Evolutionary conservation across 1,140 invertebrate species (phyloP), one percentile per base, ranked within the genome.

Genomic region (Oncopodura yosiiana): DNA sequence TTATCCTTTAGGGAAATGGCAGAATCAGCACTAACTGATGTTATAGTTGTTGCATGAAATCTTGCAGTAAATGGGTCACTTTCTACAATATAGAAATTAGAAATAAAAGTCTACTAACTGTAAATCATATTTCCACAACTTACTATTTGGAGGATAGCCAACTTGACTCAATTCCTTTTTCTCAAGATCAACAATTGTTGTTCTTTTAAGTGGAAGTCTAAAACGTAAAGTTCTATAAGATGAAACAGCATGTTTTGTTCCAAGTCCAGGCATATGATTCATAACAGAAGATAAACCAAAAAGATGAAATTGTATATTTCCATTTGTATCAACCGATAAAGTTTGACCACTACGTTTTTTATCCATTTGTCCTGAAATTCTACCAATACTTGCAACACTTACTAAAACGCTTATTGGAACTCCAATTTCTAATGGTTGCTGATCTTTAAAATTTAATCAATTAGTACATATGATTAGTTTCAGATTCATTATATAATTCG

Each of bases 351-450:
- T n/a, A n/a, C n/a, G n/a, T n/a, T n/a, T n/a, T n/a, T n/a, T n/a
- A n/a, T n/a, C n/a, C n/a, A n/a, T n/a, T n/a, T n/a, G n/a, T 3
- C n/a, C 12, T 1, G 41, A 43, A 19, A 60, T 30, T 19, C 23
- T 26, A 21, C 41, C 50, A 19, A 37, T 45, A 2, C 21, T 36
- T 21, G 41, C 34, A 9, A 50, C 24, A 14, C 34, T 24, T 3
- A 50, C 24, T 0, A 38, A 11, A n/a, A 63, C 39, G 8, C 53
- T 55, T 3, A 60, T 46, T 19, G 62, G 62, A 14, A 46, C 41
- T 3, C 62, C 62, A 32, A 63, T 58, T 56, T 63, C 62, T 26
- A 63, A 30, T 1, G 62, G 62, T 30, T 60, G 55, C 34, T 63
- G 50, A 45, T 63, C n/a, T n/a, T n/a, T n/a, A n/a, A n/a, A n/a